phyloP scores from a whole-genome alignment of 2,888 invertebrate species.

The Eupithecia inturbata region DNA sequence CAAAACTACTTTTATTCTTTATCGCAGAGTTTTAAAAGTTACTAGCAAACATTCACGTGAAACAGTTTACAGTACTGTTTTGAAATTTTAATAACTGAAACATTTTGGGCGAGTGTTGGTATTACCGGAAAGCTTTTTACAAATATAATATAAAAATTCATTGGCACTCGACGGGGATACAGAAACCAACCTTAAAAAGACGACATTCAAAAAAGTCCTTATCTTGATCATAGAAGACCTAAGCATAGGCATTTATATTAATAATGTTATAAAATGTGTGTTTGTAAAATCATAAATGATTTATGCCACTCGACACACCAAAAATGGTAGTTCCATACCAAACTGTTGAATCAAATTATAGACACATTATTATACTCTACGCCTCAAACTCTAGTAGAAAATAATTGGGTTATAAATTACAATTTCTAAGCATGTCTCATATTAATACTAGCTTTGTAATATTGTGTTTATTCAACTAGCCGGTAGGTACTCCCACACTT shows the following conservation, averaged over 20 bases:
- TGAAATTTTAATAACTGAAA: constrained; percentile 47
- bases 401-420: constrained; percentile 62
- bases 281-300: constrained; percentile 41
- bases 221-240: not conserved
- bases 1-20: constrained; percentile 48
- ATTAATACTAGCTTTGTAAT: constrained; percentile 44
- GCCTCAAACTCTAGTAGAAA: constrained; percentile 53
- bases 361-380: constrained; percentile 54
- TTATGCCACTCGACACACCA: constrained; percentile 41
- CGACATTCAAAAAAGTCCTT: not conserved
- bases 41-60: constrained; percentile 58
- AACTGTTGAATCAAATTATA: constrained; percentile 52
- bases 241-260: constrained; percentile 14
- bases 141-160: not conserved
- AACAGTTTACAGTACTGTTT: constrained; percentile 56
- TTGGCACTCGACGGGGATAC: not conserved
- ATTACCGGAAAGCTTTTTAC: not conserved
- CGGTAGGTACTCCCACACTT: constrained; percentile 52
- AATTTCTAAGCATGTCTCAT: constrained; percentile 36
- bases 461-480: constrained; percentile 51
- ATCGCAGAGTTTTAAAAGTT: constrained; percentile 56
- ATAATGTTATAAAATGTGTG: constrained; percentile 37
- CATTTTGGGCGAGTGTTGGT: constrained; percentile 2
- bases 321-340: constrained; percentile 46
- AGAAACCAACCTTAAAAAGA: not conserved